These are phyloP conservation scores for Zaprionus kolodkinae DNA, from an alignment of 1,140 invertebrate genomes.

Conservation along the genomic window DNA sequence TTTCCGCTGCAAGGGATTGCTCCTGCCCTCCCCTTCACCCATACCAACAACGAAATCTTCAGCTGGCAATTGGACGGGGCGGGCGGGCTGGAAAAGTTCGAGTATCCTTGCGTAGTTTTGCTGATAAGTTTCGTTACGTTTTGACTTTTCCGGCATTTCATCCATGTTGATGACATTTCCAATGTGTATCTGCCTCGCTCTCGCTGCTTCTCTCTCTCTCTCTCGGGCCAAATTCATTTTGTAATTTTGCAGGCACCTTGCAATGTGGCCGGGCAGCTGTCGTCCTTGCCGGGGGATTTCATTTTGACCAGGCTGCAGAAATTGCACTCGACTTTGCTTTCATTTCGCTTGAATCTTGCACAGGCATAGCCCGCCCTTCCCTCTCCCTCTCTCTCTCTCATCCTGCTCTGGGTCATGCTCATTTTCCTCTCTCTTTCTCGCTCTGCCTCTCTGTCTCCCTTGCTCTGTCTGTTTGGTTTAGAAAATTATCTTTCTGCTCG, in stretches of 20 bases:
- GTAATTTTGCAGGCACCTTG: conserved; percentile 72
- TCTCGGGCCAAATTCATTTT: conserved; percentile 74
- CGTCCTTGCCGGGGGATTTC: conserved; percentile 56
- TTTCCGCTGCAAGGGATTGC: conserved; percentile 39
- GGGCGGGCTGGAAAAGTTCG: conserved; percentile 35
- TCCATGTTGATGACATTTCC: conserved; percentile 82
- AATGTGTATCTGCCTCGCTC: conserved; percentile 44
- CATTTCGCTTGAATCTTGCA: conserved; percentile 54
- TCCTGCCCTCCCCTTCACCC: not conserved
- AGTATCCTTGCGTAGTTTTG: conserved; percentile 76
- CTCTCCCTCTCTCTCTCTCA: no score
- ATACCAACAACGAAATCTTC: conserved; percentile 9
- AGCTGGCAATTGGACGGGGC: not conserved
- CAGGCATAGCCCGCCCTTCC: not conserved
- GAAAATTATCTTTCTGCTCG: conserved; percentile 84
- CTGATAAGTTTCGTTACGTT: conserved; percentile 80
- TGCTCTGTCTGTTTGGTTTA: conserved; percentile 56
- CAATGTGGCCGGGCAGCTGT: conserved; percentile 59
- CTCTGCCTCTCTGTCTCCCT: not conserved
- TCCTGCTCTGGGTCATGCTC: not conserved
- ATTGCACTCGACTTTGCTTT: conserved; percentile 73
- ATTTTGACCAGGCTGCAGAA: conserved; percentile 78
- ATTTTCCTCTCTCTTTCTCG: conserved; percentile 15
- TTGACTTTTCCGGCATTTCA: conserved; percentile 80
- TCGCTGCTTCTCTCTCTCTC: conserved; percentile 1